These are phyloP conservation scores for Scaptomyza graminum DNA, from an alignment of 1,140 invertebrate genomes.

Conservation along the genomic window DNA sequence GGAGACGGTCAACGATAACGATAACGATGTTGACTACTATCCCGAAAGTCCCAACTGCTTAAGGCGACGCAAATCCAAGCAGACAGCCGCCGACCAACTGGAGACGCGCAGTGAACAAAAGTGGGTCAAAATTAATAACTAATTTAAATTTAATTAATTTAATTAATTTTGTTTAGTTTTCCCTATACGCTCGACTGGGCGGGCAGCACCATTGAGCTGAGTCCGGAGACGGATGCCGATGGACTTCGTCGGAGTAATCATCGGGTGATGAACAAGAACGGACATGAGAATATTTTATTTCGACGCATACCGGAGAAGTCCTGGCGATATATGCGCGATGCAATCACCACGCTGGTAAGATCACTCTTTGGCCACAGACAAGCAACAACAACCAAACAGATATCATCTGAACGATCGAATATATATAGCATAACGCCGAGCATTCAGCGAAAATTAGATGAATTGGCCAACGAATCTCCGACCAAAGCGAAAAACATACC, in stretches of 20 bases:
- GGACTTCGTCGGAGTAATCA: constrained; percentile 55
- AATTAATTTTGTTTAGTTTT: constrained; percentile 47
- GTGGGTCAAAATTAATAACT: constrained; percentile 47
- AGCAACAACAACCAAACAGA: constrained; percentile 12
- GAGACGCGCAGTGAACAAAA: constrained; percentile 78
- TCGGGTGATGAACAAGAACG: constrained; percentile 80
- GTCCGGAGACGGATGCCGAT: constrained; percentile 55
- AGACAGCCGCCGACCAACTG: constrained; percentile 46
- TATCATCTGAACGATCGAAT: constrained; percentile 48
- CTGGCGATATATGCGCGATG: constrained; percentile 86
- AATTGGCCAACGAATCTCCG: constrained; percentile 60
- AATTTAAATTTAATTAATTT: constrained; percentile 9
- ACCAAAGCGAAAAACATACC: constrained; percentile 37
- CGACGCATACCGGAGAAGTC: constrained; percentile 85
- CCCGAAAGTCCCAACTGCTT: constrained; percentile 71
- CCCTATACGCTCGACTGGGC: constrained; percentile 74
- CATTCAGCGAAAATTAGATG: constrained; percentile 66
- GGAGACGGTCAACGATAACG: constrained; percentile 69
- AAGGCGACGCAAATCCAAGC: constrained; percentile 56
- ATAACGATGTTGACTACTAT: constrained; percentile 63
- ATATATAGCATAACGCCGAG: constrained; percentile 74
- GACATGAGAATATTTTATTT: constrained; percentile 74
- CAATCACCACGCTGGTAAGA: constrained; percentile 87
- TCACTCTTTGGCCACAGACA: constrained; percentile 57
- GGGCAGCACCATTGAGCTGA: constrained; percentile 78